A percentile compares a stretch with the other conserved stretches of the same genome.
Evolutionary conservation across 2,888 invertebrate genomes (phyloP).

Genomic region (Cryptocheilus praepositus): DNA sequence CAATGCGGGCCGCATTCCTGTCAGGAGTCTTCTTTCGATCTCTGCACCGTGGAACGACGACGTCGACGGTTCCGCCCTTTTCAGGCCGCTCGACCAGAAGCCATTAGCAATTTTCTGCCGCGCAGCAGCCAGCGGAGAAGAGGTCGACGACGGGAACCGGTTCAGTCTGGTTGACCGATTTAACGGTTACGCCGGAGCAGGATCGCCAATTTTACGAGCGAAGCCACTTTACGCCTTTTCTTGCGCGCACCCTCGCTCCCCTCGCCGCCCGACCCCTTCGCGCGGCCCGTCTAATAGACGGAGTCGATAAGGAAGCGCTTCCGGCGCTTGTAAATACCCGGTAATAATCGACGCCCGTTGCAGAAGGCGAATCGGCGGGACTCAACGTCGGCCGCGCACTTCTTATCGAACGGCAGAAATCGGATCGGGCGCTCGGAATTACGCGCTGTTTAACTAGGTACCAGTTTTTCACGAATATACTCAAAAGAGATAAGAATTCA

Average conservation of each 20-base stretch:
- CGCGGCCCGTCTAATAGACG: background rate
- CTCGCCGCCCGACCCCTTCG: slow-evolving; percentile 8
- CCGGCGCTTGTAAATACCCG: slow-evolving; percentile 1
- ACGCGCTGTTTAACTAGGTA: too few species aligned
- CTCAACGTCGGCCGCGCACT: too few species aligned
- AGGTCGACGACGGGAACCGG: slow-evolving; percentile 20
- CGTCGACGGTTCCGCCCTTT: slow-evolving; percentile 39
- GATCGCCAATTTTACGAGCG: slow-evolving; percentile 22
- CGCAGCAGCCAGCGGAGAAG: background rate
- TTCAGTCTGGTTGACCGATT: slow-evolving; percentile 21
- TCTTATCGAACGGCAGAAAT: too few species aligned
- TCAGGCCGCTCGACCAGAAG: slow-evolving; percentile 35
- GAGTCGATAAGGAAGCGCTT: slow-evolving; percentile 6
- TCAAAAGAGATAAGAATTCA: too few species aligned
- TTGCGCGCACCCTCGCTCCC: background rate
- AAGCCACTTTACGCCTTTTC: slow-evolving; percentile 3
- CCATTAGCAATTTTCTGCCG: slow-evolving; percentile 41
- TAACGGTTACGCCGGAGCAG: slow-evolving; percentile 13
- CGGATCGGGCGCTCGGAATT: too few species aligned
- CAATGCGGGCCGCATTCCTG: too few species aligned
- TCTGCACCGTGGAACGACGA: slow-evolving; percentile 9
- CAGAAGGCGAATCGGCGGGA: too few species aligned
- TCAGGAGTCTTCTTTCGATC: slow-evolving; percentile 21
- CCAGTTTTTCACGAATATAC: too few species aligned
- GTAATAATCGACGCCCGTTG: too few species aligned